These are phyloP conservation scores for Argyrosomus regius DNA, from an alignment of 2,797 vertebrate genomes.

Conservation along the genomic window DNA sequence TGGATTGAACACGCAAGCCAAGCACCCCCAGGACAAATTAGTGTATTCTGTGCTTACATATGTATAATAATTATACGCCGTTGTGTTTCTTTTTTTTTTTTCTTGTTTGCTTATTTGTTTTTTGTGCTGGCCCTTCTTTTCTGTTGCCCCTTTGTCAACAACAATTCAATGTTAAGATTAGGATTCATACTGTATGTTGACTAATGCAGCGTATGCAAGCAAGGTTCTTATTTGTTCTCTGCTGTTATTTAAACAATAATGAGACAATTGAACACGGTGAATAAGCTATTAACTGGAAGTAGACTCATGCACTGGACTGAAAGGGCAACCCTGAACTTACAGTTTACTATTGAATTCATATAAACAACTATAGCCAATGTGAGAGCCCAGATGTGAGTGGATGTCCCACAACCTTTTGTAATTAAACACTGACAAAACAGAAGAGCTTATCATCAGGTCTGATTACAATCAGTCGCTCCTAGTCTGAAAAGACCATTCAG, in stretches of 20 bases:
- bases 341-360: constrained; percentile 9
- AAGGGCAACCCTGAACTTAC: neutral
- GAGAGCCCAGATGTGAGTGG: too few species aligned
- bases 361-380: neutral
- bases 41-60: constrained; percentile 26
- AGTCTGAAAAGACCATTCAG: too few species aligned
- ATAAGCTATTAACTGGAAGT: neutral
- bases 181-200: constrained; percentile 5
- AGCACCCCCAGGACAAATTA: constrained; percentile 35
- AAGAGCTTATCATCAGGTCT: too few species aligned
- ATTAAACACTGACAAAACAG: too few species aligned
- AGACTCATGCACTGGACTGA: neutral
- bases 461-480: too few species aligned
- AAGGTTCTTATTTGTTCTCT: neutral
- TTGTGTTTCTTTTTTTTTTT: neutral
- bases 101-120: neutral
- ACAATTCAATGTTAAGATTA: constrained; percentile 4
- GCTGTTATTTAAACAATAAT: constrained; percentile 5
- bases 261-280: constrained; percentile 1
- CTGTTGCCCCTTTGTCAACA: constrained; percentile 18
- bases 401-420: too few species aligned
- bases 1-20: constrained; percentile 50
- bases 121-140: constrained; percentile 1
- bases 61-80: constrained; percentile 23
- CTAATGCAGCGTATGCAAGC: neutral